Base-by-base conservation (phyloP, 2,113 vertebrate genomes). In the Oceanodroma tethys region DNA sequence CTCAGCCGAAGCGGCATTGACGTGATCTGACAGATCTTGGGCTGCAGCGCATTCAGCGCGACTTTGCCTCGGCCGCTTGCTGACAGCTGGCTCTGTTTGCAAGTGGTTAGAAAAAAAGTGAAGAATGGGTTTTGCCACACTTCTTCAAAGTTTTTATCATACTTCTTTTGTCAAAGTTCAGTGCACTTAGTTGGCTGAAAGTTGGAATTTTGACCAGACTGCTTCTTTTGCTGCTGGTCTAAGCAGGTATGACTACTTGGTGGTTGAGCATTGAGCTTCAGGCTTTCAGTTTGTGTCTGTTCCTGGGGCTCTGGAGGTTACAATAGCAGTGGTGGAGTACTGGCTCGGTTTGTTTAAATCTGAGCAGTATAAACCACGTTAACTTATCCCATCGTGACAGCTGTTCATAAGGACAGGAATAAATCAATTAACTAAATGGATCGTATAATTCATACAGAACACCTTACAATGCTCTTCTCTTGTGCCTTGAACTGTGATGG, bases 21-120 rank as follows among this genome's bases (percentile, higher is more conserved):
- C 42, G 1, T 29, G 34, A 27, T 5, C 52, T 55, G 73, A 38
- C 68, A 65, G n/a, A 4, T 74, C 76, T 6, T 23, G 58, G 78
- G 53, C 38, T 83, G 53, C 0, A 0, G 34, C 2, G 0, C 16
- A 0, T 59, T 43, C 43, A 16, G 25, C 0, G 0, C 0, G 3
- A 29, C 48, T 66, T 38, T 68, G 53, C 53, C 67, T 56, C 21
- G 38, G 71, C 53, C 58, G 82, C 78, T 47, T 1, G 0, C 5
- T 56, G 78, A 48, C 74, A 94, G 71, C 82, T 89, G 73, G 18
- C 42, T 88, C 74, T 55, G 50, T n/a, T 62, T 70, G 65, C 48
- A 47, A 29, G 52, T 0, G 2, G 15, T 29, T 30, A 45, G 40
- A 2, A 27, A 90, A 82, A 56, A 67, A 50, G 10, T 4, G 21